A percentile compares a stretch with the other conserved stretches of the same genome.
Evolutionary conservation across 2,797 vertebrate genomes (phyloP).

Genomic region (Sciurus vulgaris): DNA sequence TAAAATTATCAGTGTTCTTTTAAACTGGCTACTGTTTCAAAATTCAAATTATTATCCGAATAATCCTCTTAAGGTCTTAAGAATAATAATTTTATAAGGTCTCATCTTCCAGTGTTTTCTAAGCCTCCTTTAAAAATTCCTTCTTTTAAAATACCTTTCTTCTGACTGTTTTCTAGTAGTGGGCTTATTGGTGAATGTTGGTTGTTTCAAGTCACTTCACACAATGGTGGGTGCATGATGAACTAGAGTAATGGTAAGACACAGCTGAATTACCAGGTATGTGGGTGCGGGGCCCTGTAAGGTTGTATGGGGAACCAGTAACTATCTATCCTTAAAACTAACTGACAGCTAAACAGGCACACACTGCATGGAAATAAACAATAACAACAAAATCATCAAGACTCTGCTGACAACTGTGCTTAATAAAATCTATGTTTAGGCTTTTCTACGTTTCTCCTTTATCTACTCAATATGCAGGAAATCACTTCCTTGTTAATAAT

Average conservation of each 20-base stretch:
- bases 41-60: constrained; percentile 2
- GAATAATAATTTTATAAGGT: neutral
- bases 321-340: neutral
- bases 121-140: neutral
- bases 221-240: neutral
- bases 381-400: neutral
- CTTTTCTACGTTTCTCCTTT: neutral
- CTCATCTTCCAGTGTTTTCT: neutral
- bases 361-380: neutral
- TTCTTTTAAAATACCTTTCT: constrained; percentile 42
- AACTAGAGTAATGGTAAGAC: neutral
- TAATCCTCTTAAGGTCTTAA: constrained; percentile 9
- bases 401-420: neutral
- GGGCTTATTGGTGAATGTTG: neutral
- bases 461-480: neutral
- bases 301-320: neutral
- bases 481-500: neutral
- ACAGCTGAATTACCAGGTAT: neutral
- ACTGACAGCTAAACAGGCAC: neutral
- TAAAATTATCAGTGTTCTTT: constrained; percentile 37
- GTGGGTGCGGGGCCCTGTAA: neutral
- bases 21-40: constrained; percentile 13
- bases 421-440: neutral
- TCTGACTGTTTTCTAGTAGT: too few species aligned
- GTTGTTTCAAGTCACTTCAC: neutral